Conservation (phyloP, 2,888 invertebrate species). For the Dichetophora obliterata region DNA sequence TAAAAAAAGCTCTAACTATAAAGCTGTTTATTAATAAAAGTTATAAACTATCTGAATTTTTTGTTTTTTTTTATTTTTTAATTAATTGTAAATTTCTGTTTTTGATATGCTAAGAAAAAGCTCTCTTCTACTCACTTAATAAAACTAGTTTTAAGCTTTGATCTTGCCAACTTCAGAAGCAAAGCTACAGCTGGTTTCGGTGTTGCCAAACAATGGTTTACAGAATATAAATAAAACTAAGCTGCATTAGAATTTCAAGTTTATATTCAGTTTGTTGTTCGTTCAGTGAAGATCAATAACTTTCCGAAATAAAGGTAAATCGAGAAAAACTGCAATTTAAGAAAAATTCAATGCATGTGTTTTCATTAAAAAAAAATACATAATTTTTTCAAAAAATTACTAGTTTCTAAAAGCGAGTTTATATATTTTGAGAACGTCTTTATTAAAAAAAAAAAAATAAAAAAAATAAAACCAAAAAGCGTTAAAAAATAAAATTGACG, state of each 20-base stretch:
- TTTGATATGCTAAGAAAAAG: background rate
- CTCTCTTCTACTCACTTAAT: conserved; percentile 7
- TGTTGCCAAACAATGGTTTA: conserved; percentile 40
- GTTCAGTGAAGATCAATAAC: conserved; percentile 23
- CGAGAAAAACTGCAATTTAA: background rate
- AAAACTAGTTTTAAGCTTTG: conserved; percentile 32
- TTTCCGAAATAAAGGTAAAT: conserved; percentile 3
- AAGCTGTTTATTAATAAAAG: background rate
- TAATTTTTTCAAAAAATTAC: background rate
- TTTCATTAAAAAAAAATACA: background rate
- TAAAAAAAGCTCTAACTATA: background rate
- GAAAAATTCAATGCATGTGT: background rate
- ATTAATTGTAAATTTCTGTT: background rate
- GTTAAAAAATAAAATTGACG: too few relatives aligned
- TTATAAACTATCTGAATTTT: background rate
- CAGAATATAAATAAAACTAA: conserved; percentile 56
- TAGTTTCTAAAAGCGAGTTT: background rate
- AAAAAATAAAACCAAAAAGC: too few relatives aligned
- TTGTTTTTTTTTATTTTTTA: background rate
- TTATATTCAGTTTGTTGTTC: conserved; percentile 56
- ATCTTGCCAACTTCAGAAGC: conserved; percentile 31
- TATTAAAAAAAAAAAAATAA: background rate
- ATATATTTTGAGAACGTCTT: background rate
- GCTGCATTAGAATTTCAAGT: conserved; percentile 57
- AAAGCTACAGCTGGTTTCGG: conserved; percentile 48